These are phyloP conservation scores for Caranx melampygus DNA, from an alignment of 2,113 vertebrate species.

Conservation along the genomic window DNA sequence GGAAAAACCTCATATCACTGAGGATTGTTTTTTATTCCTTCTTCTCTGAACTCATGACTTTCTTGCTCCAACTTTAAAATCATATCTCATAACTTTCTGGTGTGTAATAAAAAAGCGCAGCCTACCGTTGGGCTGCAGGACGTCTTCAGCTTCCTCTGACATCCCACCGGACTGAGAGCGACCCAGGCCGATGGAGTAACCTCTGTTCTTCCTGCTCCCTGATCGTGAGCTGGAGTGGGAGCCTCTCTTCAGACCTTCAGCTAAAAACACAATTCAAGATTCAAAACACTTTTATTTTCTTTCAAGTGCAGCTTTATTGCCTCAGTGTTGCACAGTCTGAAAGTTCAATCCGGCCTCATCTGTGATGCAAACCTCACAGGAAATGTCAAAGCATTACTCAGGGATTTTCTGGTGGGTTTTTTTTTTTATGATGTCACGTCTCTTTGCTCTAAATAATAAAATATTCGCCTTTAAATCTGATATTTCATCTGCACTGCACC, in stretches of 20 bases:
- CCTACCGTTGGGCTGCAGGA: constrained; percentile 82
- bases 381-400: neutral
- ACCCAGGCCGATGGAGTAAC: constrained; percentile 80
- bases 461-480: neutral
- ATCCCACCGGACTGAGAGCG: constrained; percentile 82
- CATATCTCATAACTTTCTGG: neutral
- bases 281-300: neutral
- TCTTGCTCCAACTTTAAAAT: neutral
- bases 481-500: neutral
- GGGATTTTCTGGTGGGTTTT: neutral
- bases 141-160: constrained; percentile 80
- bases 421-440: neutral
- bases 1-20: neutral
- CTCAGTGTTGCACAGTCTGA: neutral
- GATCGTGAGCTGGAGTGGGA: constrained; percentile 82
- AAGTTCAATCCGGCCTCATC: neutral
- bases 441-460: neutral
- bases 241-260: constrained; percentile 77
- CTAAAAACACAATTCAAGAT: constrained; percentile 66
- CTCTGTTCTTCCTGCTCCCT: constrained; percentile 80
- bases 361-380: neutral
- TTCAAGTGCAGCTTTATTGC: neutral
- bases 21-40: neutral
- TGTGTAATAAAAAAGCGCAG: neutral
- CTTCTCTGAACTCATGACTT: neutral